phyloP scores from a whole-genome alignment of 2,113 vertebrate genomes.

The Bubo blakistoni region DNA sequence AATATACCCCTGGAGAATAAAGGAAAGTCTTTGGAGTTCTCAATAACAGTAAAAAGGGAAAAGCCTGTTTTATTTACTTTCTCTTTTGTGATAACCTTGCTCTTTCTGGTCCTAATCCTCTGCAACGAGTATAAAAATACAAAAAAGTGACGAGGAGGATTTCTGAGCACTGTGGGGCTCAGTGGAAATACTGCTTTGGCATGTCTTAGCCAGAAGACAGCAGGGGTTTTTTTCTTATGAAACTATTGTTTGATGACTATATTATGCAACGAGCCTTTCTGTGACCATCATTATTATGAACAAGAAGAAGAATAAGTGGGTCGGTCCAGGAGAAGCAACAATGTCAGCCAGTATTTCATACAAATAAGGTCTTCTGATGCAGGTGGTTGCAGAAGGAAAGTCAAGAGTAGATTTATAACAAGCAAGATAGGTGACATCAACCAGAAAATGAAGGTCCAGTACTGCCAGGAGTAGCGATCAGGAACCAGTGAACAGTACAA shows the following conservation, averaged over 20 bases:
- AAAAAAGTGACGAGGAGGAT: background rate
- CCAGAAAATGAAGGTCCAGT: background rate
- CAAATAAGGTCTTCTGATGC: background rate
- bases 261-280: background rate
- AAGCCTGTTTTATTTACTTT: background rate
- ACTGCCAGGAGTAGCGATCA: rapidly evolving
- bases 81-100: background rate
- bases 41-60: constrained; percentile 11
- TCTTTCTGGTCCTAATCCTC: background rate
- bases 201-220: background rate
- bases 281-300: rapidly evolving
- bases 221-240: background rate
- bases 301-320: background rate
- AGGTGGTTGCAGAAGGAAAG: background rate
- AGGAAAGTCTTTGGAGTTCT: constrained; percentile 26
- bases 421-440: background rate
- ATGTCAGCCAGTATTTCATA: background rate
- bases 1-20: constrained; percentile 45
- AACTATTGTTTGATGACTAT: background rate
- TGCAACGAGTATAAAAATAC: background rate
- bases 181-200: background rate
- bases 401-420: background rate
- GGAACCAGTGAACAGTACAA: background rate
- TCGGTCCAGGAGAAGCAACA: background rate
- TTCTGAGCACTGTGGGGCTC: background rate